Conservation (phyloP, 1,140 invertebrate genomes). For the Anastrepha ludens region DNA sequence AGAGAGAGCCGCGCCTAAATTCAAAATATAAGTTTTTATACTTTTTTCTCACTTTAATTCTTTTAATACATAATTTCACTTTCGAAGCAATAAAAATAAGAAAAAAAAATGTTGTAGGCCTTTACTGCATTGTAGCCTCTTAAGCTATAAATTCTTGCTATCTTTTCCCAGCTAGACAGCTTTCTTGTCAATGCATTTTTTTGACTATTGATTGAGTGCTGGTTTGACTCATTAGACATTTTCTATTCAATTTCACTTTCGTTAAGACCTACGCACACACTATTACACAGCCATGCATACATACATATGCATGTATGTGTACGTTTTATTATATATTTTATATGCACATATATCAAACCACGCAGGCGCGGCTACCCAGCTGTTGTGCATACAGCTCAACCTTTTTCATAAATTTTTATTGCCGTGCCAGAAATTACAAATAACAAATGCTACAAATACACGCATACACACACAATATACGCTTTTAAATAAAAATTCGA, state of each 20-base stretch:
- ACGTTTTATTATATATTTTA: not conserved
- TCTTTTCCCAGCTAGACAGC: too few relatives aligned
- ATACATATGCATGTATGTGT: not conserved
- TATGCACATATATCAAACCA: not conserved
- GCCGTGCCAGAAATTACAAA: not conserved
- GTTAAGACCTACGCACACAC: not conserved
- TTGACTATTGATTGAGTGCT: too few relatives aligned
- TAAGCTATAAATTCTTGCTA: too few relatives aligned
- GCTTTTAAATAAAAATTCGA: conserved; percentile 1
- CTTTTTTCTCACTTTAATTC: too few relatives aligned
- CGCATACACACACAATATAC: not conserved
- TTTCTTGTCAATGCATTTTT: too few relatives aligned
- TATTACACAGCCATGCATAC: not conserved
- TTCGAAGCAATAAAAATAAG: too few relatives aligned
- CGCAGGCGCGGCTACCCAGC: not conserved
- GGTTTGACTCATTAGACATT: not conserved
- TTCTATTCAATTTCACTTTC: conserved; percentile 36
- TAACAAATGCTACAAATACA: not conserved
- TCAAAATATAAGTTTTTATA: too few relatives aligned
- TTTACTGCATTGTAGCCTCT: too few relatives aligned
- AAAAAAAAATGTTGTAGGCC: too few relatives aligned
- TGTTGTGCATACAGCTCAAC: not conserved
- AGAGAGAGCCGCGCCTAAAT: too few relatives aligned
- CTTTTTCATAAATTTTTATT: not conserved
- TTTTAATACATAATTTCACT: too few relatives aligned